These are phyloP conservation scores for Diplodus sargus DNA, from an alignment of 2,797 vertebrate genomes.

Conservation along the genomic window DNA sequence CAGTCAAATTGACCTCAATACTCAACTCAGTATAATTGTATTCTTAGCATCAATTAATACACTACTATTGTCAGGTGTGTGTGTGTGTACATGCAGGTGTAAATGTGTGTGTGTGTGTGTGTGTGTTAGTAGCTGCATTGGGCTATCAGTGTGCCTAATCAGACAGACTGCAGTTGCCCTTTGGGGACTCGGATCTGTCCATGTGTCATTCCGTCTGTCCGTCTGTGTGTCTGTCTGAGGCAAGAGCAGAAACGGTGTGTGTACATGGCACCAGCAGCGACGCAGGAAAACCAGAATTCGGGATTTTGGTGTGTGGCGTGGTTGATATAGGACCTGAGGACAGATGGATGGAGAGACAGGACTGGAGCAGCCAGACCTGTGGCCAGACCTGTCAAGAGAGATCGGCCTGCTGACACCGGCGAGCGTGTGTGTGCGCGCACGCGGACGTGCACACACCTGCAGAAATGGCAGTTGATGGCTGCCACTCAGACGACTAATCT, in stretches of 20 bases:
- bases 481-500: conserved; percentile 80
- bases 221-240: conserved; percentile 63
- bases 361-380: conserved; percentile 70
- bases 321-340: conserved; percentile 52
- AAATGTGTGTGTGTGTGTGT: conserved; percentile 23
- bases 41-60: not conserved
- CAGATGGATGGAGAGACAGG: conserved; percentile 61
- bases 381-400: conserved; percentile 80
- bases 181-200: conserved; percentile 67
- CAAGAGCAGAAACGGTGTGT: conserved; percentile 49
- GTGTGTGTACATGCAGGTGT: conserved; percentile 9
- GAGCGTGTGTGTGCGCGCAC: conserved; percentile 33
- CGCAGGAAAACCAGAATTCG: conserved; percentile 29
- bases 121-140: conserved; percentile 34
- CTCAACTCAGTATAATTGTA: not conserved
- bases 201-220: conserved; percentile 71
- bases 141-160: conserved; percentile 72
- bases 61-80: not conserved
- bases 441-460: conserved; percentile 11
- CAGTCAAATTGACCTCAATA: not conserved
- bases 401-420: conserved; percentile 73
- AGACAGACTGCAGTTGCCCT: conserved; percentile 77
- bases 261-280: conserved; percentile 32
- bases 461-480: conserved; percentile 74
- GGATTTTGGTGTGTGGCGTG: conserved; percentile 58